Conservation (phyloP, 1,140 invertebrate species). For the Drosophila punjabiensis region DNA sequence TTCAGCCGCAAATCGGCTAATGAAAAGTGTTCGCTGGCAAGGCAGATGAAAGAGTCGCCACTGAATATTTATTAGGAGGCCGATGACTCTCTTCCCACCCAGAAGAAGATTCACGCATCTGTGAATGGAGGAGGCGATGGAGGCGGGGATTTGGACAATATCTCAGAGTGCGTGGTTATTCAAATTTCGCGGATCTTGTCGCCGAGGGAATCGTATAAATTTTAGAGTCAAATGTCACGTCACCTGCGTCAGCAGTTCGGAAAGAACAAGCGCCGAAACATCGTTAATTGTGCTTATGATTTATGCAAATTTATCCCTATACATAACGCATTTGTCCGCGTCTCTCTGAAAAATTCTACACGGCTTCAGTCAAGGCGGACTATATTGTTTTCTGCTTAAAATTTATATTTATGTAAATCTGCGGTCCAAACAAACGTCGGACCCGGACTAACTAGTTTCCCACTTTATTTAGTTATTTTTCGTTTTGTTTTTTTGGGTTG, state of each 20-base stretch:
- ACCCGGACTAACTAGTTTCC: constrained; percentile 56
- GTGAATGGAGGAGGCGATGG: constrained; percentile 8
- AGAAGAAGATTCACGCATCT: constrained; percentile 38
- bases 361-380: constrained; percentile 61
- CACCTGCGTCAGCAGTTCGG: constrained; percentile 64
- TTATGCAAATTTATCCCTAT: constrained; percentile 80
- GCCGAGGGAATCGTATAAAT: constrained; percentile 37
- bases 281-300: constrained; percentile 81
- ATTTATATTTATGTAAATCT: constrained; percentile 61
- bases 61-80: constrained; percentile 65
- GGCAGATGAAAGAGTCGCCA: constrained; percentile 17
- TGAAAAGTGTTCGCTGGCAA: constrained; percentile 40
- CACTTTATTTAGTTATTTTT: constrained; percentile 24
- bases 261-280: constrained; percentile 57
- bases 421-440: constrained; percentile 31
- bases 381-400: constrained; percentile 54
- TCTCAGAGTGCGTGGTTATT: constrained; percentile 58
- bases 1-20: constrained; percentile 27
- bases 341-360: constrained; percentile 35
- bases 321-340: constrained; percentile 53
- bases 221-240: constrained; percentile 67
- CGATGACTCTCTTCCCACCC: constrained; percentile 29
- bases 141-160: constrained; percentile 17
- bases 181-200: constrained; percentile 76
- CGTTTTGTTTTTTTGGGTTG: neutral